These are phyloP conservation scores for Oligia fasciuncula DNA, from an alignment of 2,888 invertebrate species.

Conservation along the genomic window DNA sequence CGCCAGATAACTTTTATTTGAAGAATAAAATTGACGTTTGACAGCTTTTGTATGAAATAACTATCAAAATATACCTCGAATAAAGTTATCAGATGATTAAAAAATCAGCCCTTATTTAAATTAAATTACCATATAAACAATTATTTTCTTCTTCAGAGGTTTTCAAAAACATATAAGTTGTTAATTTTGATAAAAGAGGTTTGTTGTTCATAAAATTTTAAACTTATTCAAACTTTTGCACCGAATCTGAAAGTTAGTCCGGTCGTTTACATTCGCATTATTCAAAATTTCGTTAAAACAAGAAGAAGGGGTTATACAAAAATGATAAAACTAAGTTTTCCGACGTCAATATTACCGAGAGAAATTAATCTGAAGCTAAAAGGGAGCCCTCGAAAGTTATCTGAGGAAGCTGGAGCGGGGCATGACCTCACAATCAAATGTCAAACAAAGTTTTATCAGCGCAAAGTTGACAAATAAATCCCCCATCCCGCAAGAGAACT, in stretches of 20 bases:
- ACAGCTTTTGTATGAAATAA: no score
- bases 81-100: no score
- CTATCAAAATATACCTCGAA: no score
- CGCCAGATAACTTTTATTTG: no score
- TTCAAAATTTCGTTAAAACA: conserved; percentile 54
- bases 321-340: conserved; percentile 69
- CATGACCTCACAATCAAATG: conserved; percentile 88
- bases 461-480: conserved; percentile 89
- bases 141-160: neutral
- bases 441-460: conserved; percentile 89
- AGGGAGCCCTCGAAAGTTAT: conserved; percentile 78
- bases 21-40: no score
- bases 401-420: conserved; percentile 76
- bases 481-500: conserved; percentile 78
- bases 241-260: conserved; percentile 41
- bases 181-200: neutral
- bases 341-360: conserved; percentile 71
- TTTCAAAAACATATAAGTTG: neutral
- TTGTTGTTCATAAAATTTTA: conserved; percentile 20
- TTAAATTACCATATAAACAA: neutral
- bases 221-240: conserved; percentile 26
- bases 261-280: conserved; percentile 47
- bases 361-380: conserved; percentile 80
- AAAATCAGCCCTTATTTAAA: no score
- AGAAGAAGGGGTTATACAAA: conserved; percentile 60